A percentile compares a stretch with the other conserved stretches of the same genome.
phyloP scores from a whole-genome alignment of 2,888 invertebrate genomes.

The Tiliacea citrago region DNA sequence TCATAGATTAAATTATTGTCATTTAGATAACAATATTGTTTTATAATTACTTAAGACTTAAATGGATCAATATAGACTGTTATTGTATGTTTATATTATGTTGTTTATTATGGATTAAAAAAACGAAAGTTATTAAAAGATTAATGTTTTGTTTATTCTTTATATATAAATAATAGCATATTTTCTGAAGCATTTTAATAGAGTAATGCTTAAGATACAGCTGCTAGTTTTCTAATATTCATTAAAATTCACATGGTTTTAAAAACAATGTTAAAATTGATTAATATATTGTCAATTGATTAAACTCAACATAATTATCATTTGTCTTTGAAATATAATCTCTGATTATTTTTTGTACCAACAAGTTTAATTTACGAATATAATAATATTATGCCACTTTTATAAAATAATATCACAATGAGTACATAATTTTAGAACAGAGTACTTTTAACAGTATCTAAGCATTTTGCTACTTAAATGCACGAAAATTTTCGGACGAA shows the following conservation, averaged over 20 bases:
- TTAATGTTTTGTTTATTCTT: constrained; percentile 57
- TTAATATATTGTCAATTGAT: constrained; percentile 49
- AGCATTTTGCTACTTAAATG: constrained; percentile 46
- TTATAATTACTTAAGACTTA: constrained; percentile 25
- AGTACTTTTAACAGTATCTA: constrained; percentile 48
- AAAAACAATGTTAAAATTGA: constrained; percentile 49
- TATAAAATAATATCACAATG: constrained; percentile 67
- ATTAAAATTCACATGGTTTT: constrained; percentile 48
- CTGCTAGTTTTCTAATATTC: constrained; percentile 45
- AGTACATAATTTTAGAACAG: constrained; percentile 44
- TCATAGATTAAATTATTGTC: constrained; percentile 22
- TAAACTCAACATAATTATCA: constrained; percentile 45
- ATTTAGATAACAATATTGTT: constrained; percentile 33
- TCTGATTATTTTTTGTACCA: constrained; percentile 55
- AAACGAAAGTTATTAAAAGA: constrained; percentile 52
- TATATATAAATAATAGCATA: constrained; percentile 54
- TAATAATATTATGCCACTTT: constrained; percentile 37
- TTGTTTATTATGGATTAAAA: constrained; percentile 24
- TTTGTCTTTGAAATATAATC: constrained; percentile 17
- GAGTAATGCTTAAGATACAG: constrained; percentile 56
- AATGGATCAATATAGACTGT: constrained; percentile 11
- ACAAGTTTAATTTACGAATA: constrained; percentile 39
- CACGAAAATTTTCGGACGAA: constrained; percentile 53
- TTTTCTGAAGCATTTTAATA: constrained; percentile 65
- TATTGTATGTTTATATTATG: constrained; percentile 22